Percentiles rank a stretch among this genome's conserved stretches.
phyloP scores from a whole-genome alignment of 2,888 invertebrate genomes.

The Notodonta ziczac region DNA sequence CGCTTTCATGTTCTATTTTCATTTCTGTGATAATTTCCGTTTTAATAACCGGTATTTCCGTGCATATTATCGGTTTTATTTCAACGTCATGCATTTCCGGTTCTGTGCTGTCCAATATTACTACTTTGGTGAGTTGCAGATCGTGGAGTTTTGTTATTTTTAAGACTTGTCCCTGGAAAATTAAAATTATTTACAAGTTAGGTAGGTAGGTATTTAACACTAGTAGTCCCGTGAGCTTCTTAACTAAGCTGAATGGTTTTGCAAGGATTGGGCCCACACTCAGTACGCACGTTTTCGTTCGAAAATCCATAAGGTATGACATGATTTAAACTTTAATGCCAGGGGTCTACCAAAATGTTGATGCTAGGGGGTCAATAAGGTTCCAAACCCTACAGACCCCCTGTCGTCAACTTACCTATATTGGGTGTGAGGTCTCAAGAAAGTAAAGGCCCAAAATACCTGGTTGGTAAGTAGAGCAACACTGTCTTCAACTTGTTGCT shows the following conservation, averaged over 20 bases:
- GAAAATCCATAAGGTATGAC: too few relatives aligned
- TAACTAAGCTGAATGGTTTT: too few relatives aligned
- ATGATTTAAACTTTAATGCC: too few relatives aligned
- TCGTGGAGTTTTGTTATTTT: conserved; percentile 28
- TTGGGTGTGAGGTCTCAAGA: too few relatives aligned
- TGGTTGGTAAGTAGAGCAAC: conserved; percentile 40
- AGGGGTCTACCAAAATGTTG: too few relatives aligned
- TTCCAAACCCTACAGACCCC: too few relatives aligned
- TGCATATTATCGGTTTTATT: conserved; percentile 11
- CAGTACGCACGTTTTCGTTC: too few relatives aligned
- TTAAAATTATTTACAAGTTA: neutral
- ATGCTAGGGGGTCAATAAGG: too few relatives aligned
- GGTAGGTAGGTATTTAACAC: too few relatives aligned
- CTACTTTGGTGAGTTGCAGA: conserved; percentile 3
- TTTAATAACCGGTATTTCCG: conserved; percentile 10
- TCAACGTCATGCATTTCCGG: neutral
- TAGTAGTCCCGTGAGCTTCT: too few relatives aligned
- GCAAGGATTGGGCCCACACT: too few relatives aligned
- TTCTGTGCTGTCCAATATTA: conserved; percentile 8
- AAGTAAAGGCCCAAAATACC: conserved; percentile 39
- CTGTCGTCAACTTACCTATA: too few relatives aligned
- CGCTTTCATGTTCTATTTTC: conserved; percentile 52
- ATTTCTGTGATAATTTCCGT: conserved; percentile 44
- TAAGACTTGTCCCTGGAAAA: conserved; percentile 13
- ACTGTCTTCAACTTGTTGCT: conserved; percentile 50